These are phyloP conservation scores for Xylocopa sonorina DNA, from an alignment of 1,140 invertebrate species.

Conservation along the genomic window DNA sequence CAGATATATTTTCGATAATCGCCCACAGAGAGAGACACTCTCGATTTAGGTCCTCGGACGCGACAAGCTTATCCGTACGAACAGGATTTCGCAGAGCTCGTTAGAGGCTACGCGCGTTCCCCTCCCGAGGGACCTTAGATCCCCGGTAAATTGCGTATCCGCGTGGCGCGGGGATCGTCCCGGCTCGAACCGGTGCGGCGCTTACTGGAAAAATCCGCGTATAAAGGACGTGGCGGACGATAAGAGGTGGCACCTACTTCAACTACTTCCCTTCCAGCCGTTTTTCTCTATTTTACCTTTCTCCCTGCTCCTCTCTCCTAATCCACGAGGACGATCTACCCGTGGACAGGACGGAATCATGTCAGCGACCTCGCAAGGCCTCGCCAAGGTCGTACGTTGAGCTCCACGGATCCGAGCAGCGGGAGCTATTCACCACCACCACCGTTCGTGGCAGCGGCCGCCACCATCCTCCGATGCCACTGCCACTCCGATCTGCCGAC, in stretches of 20 bases:
- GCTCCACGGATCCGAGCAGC: conserved; percentile 73
- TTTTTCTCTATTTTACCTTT: background rate
- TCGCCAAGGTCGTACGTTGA: conserved; percentile 81
- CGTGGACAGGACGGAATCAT: conserved; percentile 73
- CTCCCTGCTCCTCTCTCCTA: conserved; percentile 42
- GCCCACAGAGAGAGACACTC: too few species aligned
- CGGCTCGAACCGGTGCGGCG: background rate
- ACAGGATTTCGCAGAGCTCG: conserved; percentile 36
- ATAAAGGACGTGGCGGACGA: conserved; percentile 34
- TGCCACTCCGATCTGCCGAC: conserved; percentile 62
- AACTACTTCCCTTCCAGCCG: background rate
- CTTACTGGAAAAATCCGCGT: conserved; percentile 19
- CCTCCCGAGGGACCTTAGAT: conserved; percentile 6
- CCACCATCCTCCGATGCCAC: conserved; percentile 37
- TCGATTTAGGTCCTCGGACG: too few species aligned
- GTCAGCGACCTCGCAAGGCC: conserved; percentile 81
- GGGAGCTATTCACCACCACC: conserved; percentile 75
- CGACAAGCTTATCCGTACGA: background rate
- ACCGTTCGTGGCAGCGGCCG: conserved; percentile 56
- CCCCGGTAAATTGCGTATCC: conserved; percentile 44
- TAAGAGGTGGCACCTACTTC: conserved; percentile 48
- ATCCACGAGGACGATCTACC: conserved; percentile 62
- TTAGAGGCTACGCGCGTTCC: conserved; percentile 5
- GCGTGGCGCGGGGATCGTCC: background rate
- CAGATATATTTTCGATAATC: too few species aligned